Base-by-base conservation (phyloP, 2,888 invertebrate species). In the Serrognathus titanus region DNA sequence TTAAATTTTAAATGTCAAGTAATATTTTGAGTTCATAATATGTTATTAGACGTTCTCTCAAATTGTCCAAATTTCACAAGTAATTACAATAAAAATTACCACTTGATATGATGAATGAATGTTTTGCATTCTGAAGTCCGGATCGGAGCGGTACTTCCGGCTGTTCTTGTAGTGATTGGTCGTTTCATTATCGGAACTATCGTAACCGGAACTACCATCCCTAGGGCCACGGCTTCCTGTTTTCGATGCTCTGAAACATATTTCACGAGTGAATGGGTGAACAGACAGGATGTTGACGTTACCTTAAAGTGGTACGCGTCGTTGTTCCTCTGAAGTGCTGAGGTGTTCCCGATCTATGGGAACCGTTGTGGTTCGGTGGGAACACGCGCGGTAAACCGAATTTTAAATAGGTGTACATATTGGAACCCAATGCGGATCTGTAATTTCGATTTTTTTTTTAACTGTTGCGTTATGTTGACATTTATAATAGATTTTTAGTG, bases 391-490 rank as follows among this genome's bases (percentile, higher is more conserved):
- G 96, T 53, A 96, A 81, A 0, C 96, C 96, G 71, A 95, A 96
- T 78, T 95, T 94, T 62, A 96, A 82, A 78, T 96, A 96, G 16
- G 95, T 93, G 78, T 94, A 94, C 85, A 94, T 94, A 74, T 94
- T 94, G 43, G 91, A 89, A 43, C 93, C 93, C 58, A 94, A 81
- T 0, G 93, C 92, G 55, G 91, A 89, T 77, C 89, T 90, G 73
- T 54, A 72, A 69, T 53, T 16, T 31, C 24, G 24, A 31, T 31
- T 5, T 31, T 31, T 31, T 31, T 3, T 3, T 3, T 3, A 24
- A 24, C 24, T 5, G 24, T 31, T 31, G 24, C 1, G 16, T 16
- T 2, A 16, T 16, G 16, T 16, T 16, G 16, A 24, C 4, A 24
- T 24, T 24, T 31, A 5, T 2, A 16, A 16, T 1, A 31, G 6